Evolutionary conservation across 1,140 invertebrate genomes (phyloP), one percentile per base, ranked within the genome.

Genomic region (Bemisia tabaci): DNA sequence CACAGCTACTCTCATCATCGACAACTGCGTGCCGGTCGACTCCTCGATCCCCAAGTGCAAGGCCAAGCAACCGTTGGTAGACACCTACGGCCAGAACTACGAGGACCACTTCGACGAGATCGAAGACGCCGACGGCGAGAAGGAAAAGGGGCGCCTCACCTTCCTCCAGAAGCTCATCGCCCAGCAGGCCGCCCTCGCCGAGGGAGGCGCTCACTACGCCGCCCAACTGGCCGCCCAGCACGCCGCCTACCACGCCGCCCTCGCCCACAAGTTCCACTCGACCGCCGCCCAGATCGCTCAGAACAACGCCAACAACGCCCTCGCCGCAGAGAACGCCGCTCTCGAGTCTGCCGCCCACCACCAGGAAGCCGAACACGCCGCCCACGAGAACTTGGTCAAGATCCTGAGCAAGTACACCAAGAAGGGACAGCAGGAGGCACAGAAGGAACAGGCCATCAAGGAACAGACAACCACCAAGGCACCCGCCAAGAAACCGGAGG

Each of bases 11-110:
- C 62, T 74, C 5, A 65, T 71, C 12, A 68, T 70, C 1, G 12
- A 70, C 21, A 74, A 74, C 65, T 74, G 73, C 27, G 65, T 73
- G 12, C 73, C 73, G 0, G 26, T 65, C 2, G 65, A 70, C 61
- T 12, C 63, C 1, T 68, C 71, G n/a, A 70, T 74, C 33, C 73
- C 72, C 0, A 39, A 65, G 1, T 71, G 70, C 62, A 33, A 26
- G 21, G 62, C 60, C 60, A 5, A 25, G 5, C 5, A 5, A 48
- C 33, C 33, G 17, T 48, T 48, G 33, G 33, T 17, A 5, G 33
- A 48, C 33, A 48, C 5, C 17, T 48, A 48, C 33, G 33, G 33
- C 5, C 33, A 48, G 33, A 48, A 17, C 33, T 48, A 48, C 33
- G 33, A 48, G 17, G 5, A 48, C 17, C 33, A 48, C 17, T 48